Conservation (phyloP, 2,888 invertebrate species). For the Aphodius sticticus region DNA sequence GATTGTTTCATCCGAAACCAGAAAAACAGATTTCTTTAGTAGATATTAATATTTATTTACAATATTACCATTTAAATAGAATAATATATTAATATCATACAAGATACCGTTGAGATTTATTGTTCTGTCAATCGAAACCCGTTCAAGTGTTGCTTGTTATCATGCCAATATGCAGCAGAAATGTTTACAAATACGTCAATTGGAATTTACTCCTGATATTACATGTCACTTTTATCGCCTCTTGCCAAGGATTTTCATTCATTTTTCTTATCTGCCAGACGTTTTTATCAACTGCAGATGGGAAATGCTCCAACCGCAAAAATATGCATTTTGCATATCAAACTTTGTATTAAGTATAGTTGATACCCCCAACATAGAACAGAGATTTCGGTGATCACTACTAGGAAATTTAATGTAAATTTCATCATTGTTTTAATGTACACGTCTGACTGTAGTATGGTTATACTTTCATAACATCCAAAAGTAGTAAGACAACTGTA, state of each 20-base stretch:
- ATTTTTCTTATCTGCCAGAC: neutral
- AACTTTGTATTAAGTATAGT: no score
- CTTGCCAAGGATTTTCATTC: neutral
- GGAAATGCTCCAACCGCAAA: neutral
- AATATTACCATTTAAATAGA: no score
- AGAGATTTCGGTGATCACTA: no score
- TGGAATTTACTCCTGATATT: neutral
- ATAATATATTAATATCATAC: no score
- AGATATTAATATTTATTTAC: no score
- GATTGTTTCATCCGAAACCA: no score
- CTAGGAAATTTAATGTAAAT: no score
- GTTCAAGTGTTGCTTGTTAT: neutral
- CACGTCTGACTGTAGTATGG: neutral
- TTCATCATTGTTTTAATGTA: neutral
- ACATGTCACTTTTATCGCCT: neutral
- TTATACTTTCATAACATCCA: neutral
- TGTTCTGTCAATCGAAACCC: no score
- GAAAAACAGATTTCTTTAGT: no score
- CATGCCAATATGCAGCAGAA: neutral
- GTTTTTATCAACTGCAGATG: neutral
- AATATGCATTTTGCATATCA: neutral
- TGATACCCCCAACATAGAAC: no score
- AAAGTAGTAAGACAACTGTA: no score
- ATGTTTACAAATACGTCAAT: slow-evolving; percentile 4
- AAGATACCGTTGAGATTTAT: no score